A percentile compares a stretch with the other conserved stretches of the same genome.
These are phyloP conservation scores for Lamprotornis superbus DNA, from an alignment of 2,113 vertebrate genomes.

Conservation along the genomic window DNA sequence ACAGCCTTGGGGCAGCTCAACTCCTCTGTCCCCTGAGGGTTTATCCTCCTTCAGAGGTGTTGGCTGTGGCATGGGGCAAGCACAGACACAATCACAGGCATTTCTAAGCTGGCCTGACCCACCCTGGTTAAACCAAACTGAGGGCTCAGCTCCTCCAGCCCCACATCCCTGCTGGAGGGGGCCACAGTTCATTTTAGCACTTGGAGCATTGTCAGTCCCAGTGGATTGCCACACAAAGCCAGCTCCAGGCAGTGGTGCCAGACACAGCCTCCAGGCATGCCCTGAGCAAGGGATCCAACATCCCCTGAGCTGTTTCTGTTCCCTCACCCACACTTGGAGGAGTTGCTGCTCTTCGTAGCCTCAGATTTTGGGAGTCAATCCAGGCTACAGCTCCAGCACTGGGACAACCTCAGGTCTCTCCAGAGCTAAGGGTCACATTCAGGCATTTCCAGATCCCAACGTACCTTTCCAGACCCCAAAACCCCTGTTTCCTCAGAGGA, in stretches of 20 bases:
- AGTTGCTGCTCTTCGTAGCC: neutral
- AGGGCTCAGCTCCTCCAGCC: neutral
- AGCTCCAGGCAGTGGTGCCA: neutral
- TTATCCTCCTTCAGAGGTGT: neutral
- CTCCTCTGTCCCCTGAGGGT: neutral
- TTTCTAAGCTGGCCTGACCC: neutral
- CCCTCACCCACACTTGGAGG: neutral
- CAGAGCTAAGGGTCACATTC: neutral
- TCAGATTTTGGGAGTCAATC: neutral
- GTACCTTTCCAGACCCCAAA: neutral
- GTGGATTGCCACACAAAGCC: neutral
- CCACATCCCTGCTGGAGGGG: neutral
- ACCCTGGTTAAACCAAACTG: accelerated
- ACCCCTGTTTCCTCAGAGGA: neutral
- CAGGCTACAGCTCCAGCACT: neutral
- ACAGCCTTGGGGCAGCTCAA: neutral
- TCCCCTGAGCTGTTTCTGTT: accelerated
- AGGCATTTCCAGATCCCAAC: neutral
- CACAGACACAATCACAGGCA: neutral
- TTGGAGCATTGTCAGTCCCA: neutral
- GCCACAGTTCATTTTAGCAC: neutral
- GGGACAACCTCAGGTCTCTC: neutral
- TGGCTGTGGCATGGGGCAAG: accelerated
- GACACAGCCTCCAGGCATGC: neutral
- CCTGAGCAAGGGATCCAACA: neutral